Conservation (phyloP, 2,797 vertebrate genomes). For the Paguma larvata region DNA sequence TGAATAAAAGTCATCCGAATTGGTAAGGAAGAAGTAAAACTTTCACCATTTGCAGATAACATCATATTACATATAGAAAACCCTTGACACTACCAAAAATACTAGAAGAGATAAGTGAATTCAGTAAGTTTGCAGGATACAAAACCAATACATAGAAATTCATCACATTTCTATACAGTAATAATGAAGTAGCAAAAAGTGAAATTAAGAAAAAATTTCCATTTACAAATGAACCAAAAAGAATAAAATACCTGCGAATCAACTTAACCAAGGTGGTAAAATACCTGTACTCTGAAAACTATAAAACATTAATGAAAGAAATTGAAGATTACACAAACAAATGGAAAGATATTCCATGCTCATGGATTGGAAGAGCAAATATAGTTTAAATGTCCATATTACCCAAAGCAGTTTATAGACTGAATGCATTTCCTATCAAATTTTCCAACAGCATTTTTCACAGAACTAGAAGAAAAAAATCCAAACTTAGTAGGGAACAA, state of each 20-base stretch:
- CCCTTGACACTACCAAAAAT: not conserved
- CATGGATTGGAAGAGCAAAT: not conserved
- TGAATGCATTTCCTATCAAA: not conserved
- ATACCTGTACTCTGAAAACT: not conserved
- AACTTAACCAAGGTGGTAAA: not conserved
- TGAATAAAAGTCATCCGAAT: not conserved
- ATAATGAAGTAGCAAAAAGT: not conserved
- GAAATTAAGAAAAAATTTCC: not conserved
- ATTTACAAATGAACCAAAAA: not conserved
- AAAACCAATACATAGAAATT: not conserved
- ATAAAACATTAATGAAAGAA: not conserved
- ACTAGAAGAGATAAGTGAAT: not conserved
- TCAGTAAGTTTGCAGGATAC: not conserved
- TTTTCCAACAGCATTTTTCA: not conserved
- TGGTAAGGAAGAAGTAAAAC: not conserved
- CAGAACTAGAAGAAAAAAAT: not conserved
- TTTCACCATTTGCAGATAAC: not conserved
- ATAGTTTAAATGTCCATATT: not conserved
- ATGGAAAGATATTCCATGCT: not conserved
- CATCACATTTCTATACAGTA: not conserved
- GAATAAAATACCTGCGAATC: not conserved
- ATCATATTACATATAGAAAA: not conserved
- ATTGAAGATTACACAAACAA: not conserved
- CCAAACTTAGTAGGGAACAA: not conserved
- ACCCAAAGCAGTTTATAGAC: not conserved